Evolutionary conservation across 2,888 invertebrate species (phyloP), one percentile per base, ranked within the genome.

Genomic region (Diplolepis rosae): DNA sequence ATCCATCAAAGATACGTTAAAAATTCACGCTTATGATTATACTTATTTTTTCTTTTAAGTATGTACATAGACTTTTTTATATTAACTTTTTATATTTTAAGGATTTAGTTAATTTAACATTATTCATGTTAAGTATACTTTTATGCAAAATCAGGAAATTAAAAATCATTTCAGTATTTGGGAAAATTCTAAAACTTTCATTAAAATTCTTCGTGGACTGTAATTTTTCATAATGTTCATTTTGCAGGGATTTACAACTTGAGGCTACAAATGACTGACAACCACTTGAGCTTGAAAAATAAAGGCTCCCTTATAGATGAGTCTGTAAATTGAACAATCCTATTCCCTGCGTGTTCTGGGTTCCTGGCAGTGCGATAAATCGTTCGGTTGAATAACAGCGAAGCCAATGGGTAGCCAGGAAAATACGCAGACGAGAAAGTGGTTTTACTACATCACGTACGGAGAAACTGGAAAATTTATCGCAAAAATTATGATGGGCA

Each of bases 361-460:
- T 61, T 39, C 35, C 35, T 30, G n/a, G 15, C 11, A 35, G 13
- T 3, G 11, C 56, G 24, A 61, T 61, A 61, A 61, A 61, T 61
- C 32, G 35, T 45, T 45, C 18, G 13, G 24, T 32, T 22, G 39
- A 24, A 61, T 35, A 11, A 32, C 39, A 61, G 24, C 22, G 35
- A 39, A 24, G 39, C 35, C 24, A 35, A 39, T 39, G 39, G 56
- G 22, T 24, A 61, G 18, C 35, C 39, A 22, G 56, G 24, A 61
- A 61, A 61, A 61, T 54, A 54, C 35, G 39, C 39, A 61, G 56
- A 61, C 56, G 56, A 39, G 56, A 61, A 61, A 61, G 56, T 61
- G 35, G 35, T 24, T 39, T 61, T 61, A n/a, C 56, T 22, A 28
- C 52, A 61, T 61, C 39, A 39, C 56, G 35, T 39, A 22, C 56